A percentile compares a stretch with the other conserved stretches of the same genome.
phyloP scores from a whole-genome alignment of 2,797 vertebrate genomes.

The Cetoscarus ocellatus region DNA sequence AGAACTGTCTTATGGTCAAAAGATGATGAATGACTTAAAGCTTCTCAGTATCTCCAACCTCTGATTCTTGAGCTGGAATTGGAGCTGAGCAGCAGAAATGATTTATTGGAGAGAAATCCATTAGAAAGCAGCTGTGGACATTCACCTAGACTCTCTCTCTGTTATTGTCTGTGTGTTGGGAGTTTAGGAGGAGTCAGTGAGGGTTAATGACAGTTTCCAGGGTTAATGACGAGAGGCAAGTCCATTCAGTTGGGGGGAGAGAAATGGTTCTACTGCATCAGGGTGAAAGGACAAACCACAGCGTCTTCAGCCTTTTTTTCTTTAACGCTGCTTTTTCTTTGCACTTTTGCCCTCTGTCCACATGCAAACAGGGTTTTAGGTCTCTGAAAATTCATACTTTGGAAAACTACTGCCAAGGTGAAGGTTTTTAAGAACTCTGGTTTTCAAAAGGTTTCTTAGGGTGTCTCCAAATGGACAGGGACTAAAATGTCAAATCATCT shows the following conservation, averaged over 20 bases:
- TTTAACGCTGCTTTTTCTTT: too few species aligned
- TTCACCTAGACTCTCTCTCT: conserved; percentile 4
- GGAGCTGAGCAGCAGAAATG: conserved; percentile 3
- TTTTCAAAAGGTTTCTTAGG: too few species aligned
- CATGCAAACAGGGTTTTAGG: too few species aligned
- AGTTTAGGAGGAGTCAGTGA: background rate
- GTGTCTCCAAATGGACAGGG: too few species aligned
- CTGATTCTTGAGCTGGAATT: conserved; percentile 24
- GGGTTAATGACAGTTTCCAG: conserved; percentile 1
- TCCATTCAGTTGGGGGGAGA: background rate
- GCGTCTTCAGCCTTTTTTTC: too few species aligned
- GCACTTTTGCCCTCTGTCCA: too few species aligned
- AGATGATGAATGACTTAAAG: conserved; percentile 12
- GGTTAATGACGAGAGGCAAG: conserved; percentile 11
- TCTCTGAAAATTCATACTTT: too few species aligned
- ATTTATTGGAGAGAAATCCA: background rate
- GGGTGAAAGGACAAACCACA: conserved; percentile 1
- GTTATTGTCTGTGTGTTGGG: conserved; percentile 13
- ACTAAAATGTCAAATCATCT: too few species aligned
- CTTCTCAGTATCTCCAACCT: conserved; percentile 15
- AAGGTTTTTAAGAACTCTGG: too few species aligned
- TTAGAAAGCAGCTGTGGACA: conserved; percentile 6
- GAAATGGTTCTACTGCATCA: background rate
- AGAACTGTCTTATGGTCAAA: conserved; percentile 2
- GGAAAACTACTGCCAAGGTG: too few species aligned